phyloP scores from a whole-genome alignment of 2,888 invertebrate species.

The Arctia plantaginis region DNA sequence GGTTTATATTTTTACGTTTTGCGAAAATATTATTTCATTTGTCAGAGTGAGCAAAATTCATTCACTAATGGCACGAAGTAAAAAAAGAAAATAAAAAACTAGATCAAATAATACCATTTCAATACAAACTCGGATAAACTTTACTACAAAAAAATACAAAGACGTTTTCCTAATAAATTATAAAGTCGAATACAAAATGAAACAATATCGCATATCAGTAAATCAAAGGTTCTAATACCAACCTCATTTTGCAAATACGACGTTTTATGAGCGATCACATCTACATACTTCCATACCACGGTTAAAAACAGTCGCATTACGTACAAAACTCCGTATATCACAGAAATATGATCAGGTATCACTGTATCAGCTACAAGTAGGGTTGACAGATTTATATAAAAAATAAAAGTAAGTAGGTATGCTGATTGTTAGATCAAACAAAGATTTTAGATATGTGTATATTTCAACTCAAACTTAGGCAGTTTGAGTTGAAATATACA shows the following conservation, averaged over 20 bases:
- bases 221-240: constrained; percentile 16
- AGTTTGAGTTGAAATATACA: neutral
- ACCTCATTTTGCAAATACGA: constrained; percentile 21
- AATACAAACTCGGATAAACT: neutral
- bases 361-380: constrained; percentile 20
- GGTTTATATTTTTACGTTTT: no score
- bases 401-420: no score
- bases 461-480: no score
- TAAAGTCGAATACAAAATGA: constrained; percentile 14
- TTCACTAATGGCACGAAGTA: no score
- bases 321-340: constrained; percentile 32
- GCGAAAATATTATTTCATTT: no score
- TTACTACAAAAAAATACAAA: neutral
- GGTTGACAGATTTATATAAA: neutral
- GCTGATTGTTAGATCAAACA: neutral
- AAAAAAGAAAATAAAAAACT: no score
- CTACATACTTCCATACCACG: constrained; percentile 18
- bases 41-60: no score
- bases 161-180: constrained; percentile 3
- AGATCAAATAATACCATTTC: no score
- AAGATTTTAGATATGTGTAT: no score
- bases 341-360: constrained; percentile 23
- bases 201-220: constrained; percentile 20
- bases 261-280: constrained; percentile 20
- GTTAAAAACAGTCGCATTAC: constrained; percentile 16